Conservation (phyloP, 2,888 invertebrate genomes). For the Salticus scenicus region DNA sequence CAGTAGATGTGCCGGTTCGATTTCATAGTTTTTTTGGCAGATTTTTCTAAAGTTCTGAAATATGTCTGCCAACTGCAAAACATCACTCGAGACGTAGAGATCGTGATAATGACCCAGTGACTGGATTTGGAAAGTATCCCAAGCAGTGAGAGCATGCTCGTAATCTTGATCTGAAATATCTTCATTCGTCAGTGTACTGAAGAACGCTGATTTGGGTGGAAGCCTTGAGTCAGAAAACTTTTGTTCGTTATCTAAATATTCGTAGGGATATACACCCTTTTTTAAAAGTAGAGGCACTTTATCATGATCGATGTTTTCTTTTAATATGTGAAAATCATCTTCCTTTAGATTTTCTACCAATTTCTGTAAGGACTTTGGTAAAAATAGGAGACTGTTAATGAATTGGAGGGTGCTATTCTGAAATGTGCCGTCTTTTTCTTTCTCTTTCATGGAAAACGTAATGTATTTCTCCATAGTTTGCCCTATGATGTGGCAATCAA, state of each 20-base stretch:
- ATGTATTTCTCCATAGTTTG: not conserved
- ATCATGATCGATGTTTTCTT: not conserved
- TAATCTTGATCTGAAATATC: not conserved
- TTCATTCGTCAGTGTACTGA: conserved; percentile 73
- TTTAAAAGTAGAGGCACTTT: not conserved
- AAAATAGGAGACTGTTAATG: not conserved
- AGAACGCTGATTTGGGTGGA: conserved; percentile 62
- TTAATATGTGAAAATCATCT: not conserved
- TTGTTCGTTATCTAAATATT: not conserved
- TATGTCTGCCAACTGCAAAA: not conserved
- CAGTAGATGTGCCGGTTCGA: conserved; percentile 72
- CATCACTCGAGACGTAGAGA: not conserved
- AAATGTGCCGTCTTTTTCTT: not conserved
- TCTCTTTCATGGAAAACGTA: not conserved
- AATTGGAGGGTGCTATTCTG: not conserved
- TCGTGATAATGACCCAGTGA: conserved; percentile 5
- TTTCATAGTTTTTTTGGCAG: conserved; percentile 71
- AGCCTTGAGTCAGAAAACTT: not conserved
- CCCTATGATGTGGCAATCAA: not conserved
- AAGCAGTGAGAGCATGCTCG: not conserved
- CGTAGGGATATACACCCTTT: conserved; percentile 17
- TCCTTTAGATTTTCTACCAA: not conserved
- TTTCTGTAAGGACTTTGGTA: not conserved
- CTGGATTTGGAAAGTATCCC: not conserved
- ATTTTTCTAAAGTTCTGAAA: conserved; percentile 72